Evolutionary conservation across 2,888 invertebrate species (phyloP), one percentile per base, ranked within the genome.

Genomic region (Diplazon laetatorius): DNA sequence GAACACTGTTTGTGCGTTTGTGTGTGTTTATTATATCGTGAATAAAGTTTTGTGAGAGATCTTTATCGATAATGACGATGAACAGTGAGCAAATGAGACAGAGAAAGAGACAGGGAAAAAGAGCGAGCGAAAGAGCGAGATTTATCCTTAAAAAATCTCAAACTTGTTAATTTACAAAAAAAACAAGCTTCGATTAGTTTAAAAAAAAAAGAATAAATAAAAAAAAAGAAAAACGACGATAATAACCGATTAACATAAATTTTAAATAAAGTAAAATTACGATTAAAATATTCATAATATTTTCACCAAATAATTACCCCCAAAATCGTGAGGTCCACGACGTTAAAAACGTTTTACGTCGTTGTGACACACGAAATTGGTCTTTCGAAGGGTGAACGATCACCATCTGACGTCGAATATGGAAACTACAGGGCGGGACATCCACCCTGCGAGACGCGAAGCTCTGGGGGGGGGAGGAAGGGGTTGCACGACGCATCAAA

Each of bases 371-470:
- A n/a, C n/a, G n/a, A n/a, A n/a, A n/a, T n/a, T 20, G 16, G 20
- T 37, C n/a, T n/a, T 16, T 37, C 44, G 63, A 72, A n/a, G 63
- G 72, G 35, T 65, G 35, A 57, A 44, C 52, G 44, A 55, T 30
- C 71, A 42, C 71, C 76, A 72, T 76, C 76, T 71, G 20, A 35
- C 71, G 66, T 39, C 42, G 18, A 0, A 12, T 12, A 12, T 10
- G 46, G 37, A 12, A 71, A 76, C 66, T 55, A 60, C 59, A 16
- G n/a, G n/a, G 16, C 44, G 57, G 30, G 46, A 44, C 37, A 10
- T 57, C 62, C 25, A 30, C 44, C 60, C 30, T n/a, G n/a, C n/a
- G n/a, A n/a, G 44, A 25, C 62, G 55, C 18, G 30, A 20, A 5
- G 50, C 4, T 8, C 57, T n/a, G 48, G 16, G 22, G 22, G 48